These are phyloP conservation scores for Orestias chungarensis DNA, from an alignment of 2,797 vertebrate species.

Conservation along the genomic window DNA sequence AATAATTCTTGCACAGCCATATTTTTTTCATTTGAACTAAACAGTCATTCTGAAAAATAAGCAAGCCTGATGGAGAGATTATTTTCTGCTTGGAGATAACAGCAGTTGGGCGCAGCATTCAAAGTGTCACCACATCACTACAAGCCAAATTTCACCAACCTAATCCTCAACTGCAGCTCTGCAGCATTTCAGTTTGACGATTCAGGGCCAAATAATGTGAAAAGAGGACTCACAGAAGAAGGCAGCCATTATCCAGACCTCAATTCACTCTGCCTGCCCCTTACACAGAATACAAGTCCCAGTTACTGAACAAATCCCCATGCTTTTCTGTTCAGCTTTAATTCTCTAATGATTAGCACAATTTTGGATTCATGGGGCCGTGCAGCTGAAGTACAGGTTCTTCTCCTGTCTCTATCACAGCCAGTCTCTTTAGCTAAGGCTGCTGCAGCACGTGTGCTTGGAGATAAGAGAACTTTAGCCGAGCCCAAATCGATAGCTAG, in stretches of 20 bases:
- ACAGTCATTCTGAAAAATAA: conserved; percentile 6
- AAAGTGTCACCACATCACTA: conserved; percentile 15
- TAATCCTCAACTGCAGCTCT: conserved; percentile 64
- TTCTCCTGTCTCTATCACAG: conserved; percentile 22
- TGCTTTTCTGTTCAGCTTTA: conserved; percentile 51
- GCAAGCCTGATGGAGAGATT: background rate
- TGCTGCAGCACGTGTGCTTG: conserved; percentile 46
- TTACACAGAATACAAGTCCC: conserved; percentile 58
- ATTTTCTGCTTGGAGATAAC: conserved; percentile 15
- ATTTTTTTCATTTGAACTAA: conserved; percentile 25
- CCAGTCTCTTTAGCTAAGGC: conserved; percentile 33
- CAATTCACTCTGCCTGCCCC: conserved; percentile 49
- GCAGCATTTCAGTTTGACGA: conserved; percentile 49
- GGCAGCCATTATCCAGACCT: conserved; percentile 49
- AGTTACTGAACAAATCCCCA: conserved; percentile 61
- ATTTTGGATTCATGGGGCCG: conserved; percentile 50
- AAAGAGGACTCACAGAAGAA: conserved; percentile 50
- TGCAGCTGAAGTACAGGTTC: conserved; percentile 42
- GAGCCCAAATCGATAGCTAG: conserved; percentile 58
- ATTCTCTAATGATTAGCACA: conserved; percentile 64
- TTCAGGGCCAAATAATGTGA: conserved; percentile 58
- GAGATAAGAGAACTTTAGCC: conserved; percentile 63
- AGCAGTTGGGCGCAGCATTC: background rate
- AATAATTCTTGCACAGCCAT: conserved; percentile 44
- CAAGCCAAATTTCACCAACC: conserved; percentile 60